A percentile compares a stretch with the other conserved stretches of the same genome.
Evolutionary conservation across 2,888 invertebrate genomes (phyloP).

Genomic region (Stenolophus ochropezus): DNA sequence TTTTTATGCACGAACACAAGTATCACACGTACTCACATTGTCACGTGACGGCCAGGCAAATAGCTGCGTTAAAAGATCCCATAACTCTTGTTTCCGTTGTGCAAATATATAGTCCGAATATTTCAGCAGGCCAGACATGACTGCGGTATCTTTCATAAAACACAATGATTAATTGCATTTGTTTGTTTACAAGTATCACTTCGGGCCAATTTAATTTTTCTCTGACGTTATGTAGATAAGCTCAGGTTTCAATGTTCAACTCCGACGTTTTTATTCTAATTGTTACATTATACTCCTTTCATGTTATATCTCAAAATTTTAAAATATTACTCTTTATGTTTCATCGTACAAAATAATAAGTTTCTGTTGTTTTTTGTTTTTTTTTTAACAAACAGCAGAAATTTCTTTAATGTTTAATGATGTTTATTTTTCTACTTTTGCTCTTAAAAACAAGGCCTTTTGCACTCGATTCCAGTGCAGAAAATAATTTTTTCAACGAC

Average conservation of each 20-base stretch:
- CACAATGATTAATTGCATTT: slow-evolving; percentile 14
- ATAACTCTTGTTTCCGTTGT: slow-evolving; percentile 11
- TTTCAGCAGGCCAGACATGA: slow-evolving; percentile 10
- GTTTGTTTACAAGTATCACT: neutral
- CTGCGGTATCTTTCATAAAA: slow-evolving; percentile 16
- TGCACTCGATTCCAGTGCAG: too few species aligned
- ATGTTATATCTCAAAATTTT: neutral
- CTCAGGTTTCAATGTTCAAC: neutral
- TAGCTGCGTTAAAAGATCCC: slow-evolving; percentile 9
- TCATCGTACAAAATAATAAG: too few species aligned
- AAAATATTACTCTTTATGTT: neutral
- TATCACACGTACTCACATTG: neutral
- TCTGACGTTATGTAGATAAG: neutral
- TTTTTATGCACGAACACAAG: neutral
- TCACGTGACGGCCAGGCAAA: neutral
- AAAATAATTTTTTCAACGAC: too few species aligned
- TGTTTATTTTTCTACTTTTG: too few species aligned
- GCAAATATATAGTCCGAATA: slow-evolving; percentile 13
- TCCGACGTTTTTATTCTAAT: neutral
- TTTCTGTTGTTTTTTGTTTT: too few species aligned
- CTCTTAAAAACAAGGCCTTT: too few species aligned
- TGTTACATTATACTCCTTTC: neutral
- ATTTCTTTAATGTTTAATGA: too few species aligned
- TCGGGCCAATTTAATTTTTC: neutral
- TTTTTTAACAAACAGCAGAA: too few species aligned